Base-by-base conservation (phyloP, 2,113 vertebrate species). In the Cepphus grylle region DNA sequence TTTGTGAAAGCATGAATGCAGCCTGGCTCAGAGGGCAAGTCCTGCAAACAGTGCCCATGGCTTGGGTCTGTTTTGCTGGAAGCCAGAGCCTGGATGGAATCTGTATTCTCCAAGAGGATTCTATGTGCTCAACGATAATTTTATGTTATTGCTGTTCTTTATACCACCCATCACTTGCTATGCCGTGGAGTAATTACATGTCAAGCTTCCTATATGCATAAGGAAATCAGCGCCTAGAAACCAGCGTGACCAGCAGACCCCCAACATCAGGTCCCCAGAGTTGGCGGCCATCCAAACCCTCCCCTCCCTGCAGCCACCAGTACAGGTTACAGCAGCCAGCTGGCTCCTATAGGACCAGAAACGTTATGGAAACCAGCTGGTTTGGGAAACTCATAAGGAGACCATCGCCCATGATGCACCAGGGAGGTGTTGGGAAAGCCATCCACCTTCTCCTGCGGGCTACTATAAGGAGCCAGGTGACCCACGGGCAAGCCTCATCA, bases 371-470 rank as follows among this genome's bases (percentile, higher is more conserved):
- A 94, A 72, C 36, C 43, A 71, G 17, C 65, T 76, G 27, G 40
- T 78, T 92, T 88, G 42, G 67, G 53, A 79, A 81, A 40, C 4
- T 65, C 49, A 2, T 38, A 42, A 38, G 49, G 52, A 73, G 17
- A 56, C 7, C 19, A 53, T 66, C 0, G 0, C 15, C 40, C 36
- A 30, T 9, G 5, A 59, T 67, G 56, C 38, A 11, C 40, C 0
- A 2, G 42, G 27, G 49, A 70, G 34, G 17, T 34, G 16, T 2
- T 88, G 52, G 34, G 52, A 43, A 88, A 91, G 56, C 23, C 59
- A 87, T 30, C 5, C 38, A 70, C 13, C 3, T 73, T 58, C 47
- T 52, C 30, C 55, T 81, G 47, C 0, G 1, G 52, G 38, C 8
- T 79, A 3, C 49, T 30, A 1, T 4, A 32, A 61, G 30, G 22